These are phyloP conservation scores for Nesogale talazaci DNA, from an alignment of 2,113 vertebrate species.

Conservation along the genomic window DNA sequence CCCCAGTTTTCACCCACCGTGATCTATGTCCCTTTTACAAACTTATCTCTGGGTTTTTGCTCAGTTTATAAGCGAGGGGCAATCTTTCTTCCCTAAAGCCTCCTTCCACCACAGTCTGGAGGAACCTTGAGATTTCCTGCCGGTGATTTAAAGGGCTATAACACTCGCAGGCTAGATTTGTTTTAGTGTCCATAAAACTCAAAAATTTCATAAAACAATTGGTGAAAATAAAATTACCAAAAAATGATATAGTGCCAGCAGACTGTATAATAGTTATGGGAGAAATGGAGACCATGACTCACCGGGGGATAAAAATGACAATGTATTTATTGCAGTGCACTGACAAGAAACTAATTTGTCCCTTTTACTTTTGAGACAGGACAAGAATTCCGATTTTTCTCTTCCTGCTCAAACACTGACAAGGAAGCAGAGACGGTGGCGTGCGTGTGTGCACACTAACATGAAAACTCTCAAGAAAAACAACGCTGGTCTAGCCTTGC, in stretches of 20 bases:
- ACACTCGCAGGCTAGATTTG: conserved; percentile 90
- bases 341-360: conserved; percentile 92
- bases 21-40: conserved; percentile 92
- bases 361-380: conserved; percentile 90
- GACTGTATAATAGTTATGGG: conserved; percentile 91
- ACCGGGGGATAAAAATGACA: conserved; percentile 90
- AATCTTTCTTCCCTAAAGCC: conserved; percentile 98
- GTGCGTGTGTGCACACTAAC: no score
- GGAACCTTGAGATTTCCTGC: conserved; percentile 99
- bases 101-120: conserved; percentile 97
- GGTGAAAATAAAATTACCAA: conserved; percentile 93
- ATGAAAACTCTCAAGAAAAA: background rate
- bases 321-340: conserved; percentile 89
- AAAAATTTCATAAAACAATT: conserved; percentile 94
- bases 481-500: background rate
- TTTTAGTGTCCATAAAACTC: conserved; percentile 93
- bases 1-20: conserved; percentile 82
- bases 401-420: conserved; percentile 66
- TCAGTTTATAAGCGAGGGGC: conserved; percentile 98
- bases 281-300: conserved; percentile 91
- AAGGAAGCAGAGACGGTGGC: background rate
- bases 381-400: conserved; percentile 86
- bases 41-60: conserved; percentile 97
- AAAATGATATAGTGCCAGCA: conserved; percentile 91
- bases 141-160: conserved; percentile 98